A percentile compares a stretch with the other conserved stretches of the same genome.
These are phyloP conservation scores for Tokudaia muenninki DNA, from an alignment of 2,797 vertebrate species.

Conservation along the genomic window DNA sequence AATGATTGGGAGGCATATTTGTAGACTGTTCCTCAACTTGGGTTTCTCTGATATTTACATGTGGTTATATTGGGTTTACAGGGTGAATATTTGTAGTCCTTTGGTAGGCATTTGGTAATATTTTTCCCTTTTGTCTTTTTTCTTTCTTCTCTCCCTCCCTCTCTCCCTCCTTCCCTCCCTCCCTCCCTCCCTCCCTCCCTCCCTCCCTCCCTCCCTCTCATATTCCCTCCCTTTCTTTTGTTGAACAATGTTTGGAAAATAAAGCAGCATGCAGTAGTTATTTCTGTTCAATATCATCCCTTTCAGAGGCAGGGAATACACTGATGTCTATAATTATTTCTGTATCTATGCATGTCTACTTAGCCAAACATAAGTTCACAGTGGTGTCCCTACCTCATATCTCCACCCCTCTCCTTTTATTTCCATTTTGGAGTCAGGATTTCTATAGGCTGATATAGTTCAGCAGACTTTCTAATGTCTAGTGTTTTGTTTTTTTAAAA, in stretches of 20 bases:
- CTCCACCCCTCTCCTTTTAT: neutral
- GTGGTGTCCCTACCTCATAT: neutral
- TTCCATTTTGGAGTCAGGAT: neutral
- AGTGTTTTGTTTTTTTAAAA: neutral
- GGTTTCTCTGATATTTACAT: conserved; percentile 31
- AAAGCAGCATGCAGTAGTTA: neutral
- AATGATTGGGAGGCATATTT: neutral
- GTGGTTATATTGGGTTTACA: neutral
- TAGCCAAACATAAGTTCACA: neutral
- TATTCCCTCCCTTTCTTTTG: neutral
- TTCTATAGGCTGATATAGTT: neutral
- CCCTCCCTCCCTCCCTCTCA: neutral
- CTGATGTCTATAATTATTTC: neutral
- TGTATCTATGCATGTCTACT: neutral
- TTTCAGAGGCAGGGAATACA: neutral
- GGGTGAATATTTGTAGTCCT: neutral
- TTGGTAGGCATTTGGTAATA: neutral
- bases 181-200: neutral
- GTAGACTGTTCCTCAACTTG: neutral
- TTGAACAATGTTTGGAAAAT: conserved; percentile 4
- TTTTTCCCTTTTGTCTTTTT: neutral
- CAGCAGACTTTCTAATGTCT: neutral
- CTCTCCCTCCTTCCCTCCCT: neutral
- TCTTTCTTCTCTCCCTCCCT: neutral
- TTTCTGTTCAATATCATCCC: neutral